phyloP scores from a whole-genome alignment of 2,797 vertebrate species.

The Sebastes vulpes region DNA sequence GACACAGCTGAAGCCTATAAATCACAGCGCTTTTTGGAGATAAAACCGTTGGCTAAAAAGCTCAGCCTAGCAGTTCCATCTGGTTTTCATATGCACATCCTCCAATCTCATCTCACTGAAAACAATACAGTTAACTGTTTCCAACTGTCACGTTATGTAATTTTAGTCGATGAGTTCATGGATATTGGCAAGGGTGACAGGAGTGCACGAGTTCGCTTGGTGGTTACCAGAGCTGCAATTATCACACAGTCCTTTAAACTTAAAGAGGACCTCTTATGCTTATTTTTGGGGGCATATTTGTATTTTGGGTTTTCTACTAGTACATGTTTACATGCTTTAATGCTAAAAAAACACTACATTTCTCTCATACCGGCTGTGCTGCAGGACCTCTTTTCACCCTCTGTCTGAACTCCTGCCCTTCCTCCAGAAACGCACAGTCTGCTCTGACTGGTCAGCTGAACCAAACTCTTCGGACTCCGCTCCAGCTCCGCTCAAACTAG shows the following conservation, averaged over 20 bases:
- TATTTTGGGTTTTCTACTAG: no score
- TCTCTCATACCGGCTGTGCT: no score
- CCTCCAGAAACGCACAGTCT: no score
- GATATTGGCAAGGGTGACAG: not conserved
- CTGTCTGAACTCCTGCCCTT: no score
- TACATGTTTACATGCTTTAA: no score
- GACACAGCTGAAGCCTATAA: conserved; percentile 72
- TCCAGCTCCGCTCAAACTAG: no score
- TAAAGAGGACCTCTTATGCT: not conserved
- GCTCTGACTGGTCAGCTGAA: no score
- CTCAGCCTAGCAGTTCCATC: conserved; percentile 49
- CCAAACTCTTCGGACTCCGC: no score
- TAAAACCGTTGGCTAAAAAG: conserved; percentile 48
- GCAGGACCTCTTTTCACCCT: no score
- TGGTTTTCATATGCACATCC: conserved; percentile 48
- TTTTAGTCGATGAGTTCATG: not conserved
- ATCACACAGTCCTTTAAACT: not conserved
- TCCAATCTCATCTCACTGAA: conserved; percentile 14
- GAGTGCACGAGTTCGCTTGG: not conserved
- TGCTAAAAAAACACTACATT: no score
- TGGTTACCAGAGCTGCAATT: not conserved
- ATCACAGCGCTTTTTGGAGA: conserved; percentile 50
- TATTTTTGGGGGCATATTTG: no score
- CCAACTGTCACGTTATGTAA: conserved; percentile 3
- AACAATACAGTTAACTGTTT: conserved; percentile 21